Evolutionary conservation across 2,113 vertebrate species (phyloP), one percentile per base, ranked within the genome.

Genomic region (Ammodytes dubius): DNA sequence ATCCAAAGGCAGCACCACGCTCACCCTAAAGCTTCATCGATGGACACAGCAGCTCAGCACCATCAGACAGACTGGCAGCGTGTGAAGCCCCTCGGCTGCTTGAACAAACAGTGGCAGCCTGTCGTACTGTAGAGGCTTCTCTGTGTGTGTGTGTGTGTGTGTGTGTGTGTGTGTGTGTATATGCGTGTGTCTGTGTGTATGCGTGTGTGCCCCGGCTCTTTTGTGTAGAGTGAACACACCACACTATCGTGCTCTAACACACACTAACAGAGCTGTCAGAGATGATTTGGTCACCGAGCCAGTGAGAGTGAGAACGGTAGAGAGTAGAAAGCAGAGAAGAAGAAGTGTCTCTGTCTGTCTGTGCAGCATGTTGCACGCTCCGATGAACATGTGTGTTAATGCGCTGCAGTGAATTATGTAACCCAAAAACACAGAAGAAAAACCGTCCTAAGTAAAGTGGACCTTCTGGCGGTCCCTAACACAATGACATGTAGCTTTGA

Each of bases 401-500:
- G 83, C 27, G 56, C 82, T 93, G 92, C 91, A 87, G 89, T 46
- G 54, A 85, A 79, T 94, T 93, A 94, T 69, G 80, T 91, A 94
- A 90, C 65, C 19, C 17, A 35, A 74, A 88, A 67, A 74, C 40
- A 76, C 6, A 0, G 15, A 2, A 42, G 27, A 75, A 0, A 47
- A 74, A 35, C 5, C 3, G 42, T 40, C 39, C 4, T 49, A 35
- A 73, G 46, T 19, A 35, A 35, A 73, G 46, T 19, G 40, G 15
- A 68, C 40, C 27, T 4, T 52, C 27, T 5, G 14, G 5, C 4
- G 2, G 63, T 56, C 5, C 2, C 10, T 46, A 43, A 63, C 17
- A 80, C 43, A 39, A 11, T 1, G 6, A n/a, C 13, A 12, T 49
- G 49, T 3, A 9, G 6, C 65, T 58, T 11, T 39, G 13, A 46